phyloP scores from a whole-genome alignment of 2,888 invertebrate species.

The Toxonevra muliebris region DNA sequence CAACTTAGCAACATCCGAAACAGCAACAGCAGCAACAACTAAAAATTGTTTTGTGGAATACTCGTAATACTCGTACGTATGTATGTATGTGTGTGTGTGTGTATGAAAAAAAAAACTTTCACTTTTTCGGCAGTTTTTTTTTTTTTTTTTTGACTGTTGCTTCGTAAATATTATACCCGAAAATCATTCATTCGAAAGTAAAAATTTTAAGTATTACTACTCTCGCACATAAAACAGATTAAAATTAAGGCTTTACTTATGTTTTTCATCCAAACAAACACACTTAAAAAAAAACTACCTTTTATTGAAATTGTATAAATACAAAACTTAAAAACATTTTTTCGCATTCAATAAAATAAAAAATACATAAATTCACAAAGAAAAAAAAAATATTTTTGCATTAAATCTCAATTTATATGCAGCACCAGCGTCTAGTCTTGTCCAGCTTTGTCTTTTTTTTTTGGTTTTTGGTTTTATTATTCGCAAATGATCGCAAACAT shows the following conservation, averaged over 20 bases:
- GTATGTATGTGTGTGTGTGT: conserved; percentile 8
- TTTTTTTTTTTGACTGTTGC: conserved; percentile 29
- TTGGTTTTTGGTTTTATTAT: no score
- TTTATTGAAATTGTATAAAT: neutral
- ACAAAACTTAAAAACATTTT: neutral
- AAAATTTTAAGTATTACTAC: conserved; percentile 35
- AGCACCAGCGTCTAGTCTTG: no score
- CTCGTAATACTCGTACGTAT: neutral
- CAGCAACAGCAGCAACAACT: conserved; percentile 16
- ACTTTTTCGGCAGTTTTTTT: conserved; percentile 62
- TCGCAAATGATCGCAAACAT: no score
- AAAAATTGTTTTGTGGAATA: conserved; percentile 42
- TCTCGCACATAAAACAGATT: conserved; percentile 38
- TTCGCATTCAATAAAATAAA: neutral
- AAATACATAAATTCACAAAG: neutral
- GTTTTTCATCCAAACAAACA: no score
- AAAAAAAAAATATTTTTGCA: neutral
- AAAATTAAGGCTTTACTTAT: conserved; percentile 36
- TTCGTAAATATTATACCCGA: neutral
- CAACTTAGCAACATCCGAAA: conserved; percentile 51
- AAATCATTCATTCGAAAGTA: conserved; percentile 45
- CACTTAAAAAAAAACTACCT: no score
- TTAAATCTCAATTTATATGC: conserved; percentile 11
- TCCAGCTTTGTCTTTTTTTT: no score
- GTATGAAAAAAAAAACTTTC: conserved; percentile 64